Conservation (phyloP, 2,888 invertebrate species). For the Carcina quercana region DNA sequence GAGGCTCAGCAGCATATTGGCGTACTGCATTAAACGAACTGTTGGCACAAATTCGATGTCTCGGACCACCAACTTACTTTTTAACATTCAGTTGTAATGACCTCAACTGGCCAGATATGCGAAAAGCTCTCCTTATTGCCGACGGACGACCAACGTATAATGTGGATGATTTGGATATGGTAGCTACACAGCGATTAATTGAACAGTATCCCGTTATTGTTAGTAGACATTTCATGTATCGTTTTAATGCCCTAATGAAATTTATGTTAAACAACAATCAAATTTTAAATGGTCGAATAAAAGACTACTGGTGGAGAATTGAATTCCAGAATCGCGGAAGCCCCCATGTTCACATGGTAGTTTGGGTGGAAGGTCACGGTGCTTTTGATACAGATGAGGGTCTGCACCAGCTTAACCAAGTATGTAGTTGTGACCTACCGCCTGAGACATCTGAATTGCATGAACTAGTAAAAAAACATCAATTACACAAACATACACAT, state of each 20-base stretch:
- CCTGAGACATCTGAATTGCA: background rate
- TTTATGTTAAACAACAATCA: background rate
- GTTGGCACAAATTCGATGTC: conserved; percentile 27
- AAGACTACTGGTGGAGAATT: conserved; percentile 7
- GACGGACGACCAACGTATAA: conserved; percentile 15
- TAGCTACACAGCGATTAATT: conserved; percentile 10
- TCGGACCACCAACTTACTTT: conserved; percentile 34
- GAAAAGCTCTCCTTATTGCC: conserved; percentile 29
- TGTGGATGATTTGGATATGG: conserved; percentile 11
- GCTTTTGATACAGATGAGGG: background rate
- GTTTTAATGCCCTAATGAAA: conserved; percentile 18
- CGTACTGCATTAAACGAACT: conserved; percentile 24
- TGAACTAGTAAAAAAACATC: background rate
- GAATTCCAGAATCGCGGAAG: conserved; percentile 11
- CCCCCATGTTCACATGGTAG: conserved; percentile 10
- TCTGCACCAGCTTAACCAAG: background rate
- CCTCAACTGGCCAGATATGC: conserved; percentile 30
- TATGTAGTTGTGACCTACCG: background rate
- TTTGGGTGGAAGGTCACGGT: background rate
- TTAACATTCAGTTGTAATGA: conserved; percentile 26
- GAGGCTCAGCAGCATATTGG: conserved; percentile 29
- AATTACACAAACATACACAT: too few relatives aligned
- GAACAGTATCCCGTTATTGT: conserved; percentile 15
- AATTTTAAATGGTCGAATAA: conserved; percentile 1
- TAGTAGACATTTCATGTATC: conserved; percentile 22